Evolutionary conservation across 1,140 invertebrate genomes (phyloP).

Genomic region (Lordiphosa stackelbergi): DNA sequence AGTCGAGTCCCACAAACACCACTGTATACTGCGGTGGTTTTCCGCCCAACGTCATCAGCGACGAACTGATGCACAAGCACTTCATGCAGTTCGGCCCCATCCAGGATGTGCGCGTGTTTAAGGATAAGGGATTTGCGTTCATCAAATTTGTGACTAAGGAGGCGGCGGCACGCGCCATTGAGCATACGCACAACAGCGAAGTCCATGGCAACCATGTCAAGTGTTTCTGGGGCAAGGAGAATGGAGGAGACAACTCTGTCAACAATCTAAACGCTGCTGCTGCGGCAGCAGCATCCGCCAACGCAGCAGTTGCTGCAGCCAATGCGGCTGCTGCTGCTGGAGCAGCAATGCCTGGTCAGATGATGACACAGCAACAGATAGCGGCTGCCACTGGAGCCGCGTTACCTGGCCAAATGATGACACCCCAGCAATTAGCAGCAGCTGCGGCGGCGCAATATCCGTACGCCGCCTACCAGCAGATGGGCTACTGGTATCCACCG

Average conservation of each 20-base stretch:
- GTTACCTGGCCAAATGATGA: slow-evolving; percentile 71
- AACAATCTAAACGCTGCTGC: slow-evolving; percentile 68
- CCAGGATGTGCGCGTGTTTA: slow-evolving; percentile 98
- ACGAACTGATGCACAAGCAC: slow-evolving; percentile 97
- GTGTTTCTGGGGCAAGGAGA: slow-evolving; percentile 99
- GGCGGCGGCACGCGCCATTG: slow-evolving; percentile 97
- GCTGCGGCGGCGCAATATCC: slow-evolving; percentile 81
- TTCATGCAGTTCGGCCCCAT: slow-evolving; percentile 96
- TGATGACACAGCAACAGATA: slow-evolving; percentile 70
- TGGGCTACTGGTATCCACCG: slow-evolving; percentile 88
- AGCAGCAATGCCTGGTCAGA: slow-evolving; percentile 61
- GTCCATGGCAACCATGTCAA: slow-evolving; percentile 97
- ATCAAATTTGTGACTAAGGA: slow-evolving; percentile 99
- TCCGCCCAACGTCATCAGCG: slow-evolving; percentile 92
- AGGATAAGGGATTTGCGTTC: slow-evolving; percentile 99
- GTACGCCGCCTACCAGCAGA: slow-evolving; percentile 83
- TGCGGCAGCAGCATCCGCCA: slow-evolving; percentile 61
- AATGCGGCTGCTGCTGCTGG: slow-evolving; percentile 62
- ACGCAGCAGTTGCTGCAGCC: slow-evolving; percentile 64
- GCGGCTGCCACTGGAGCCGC: slow-evolving; percentile 68
- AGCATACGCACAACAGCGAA: slow-evolving; percentile 97
- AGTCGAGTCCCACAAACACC: slow-evolving; percentile 98
- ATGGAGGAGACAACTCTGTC: slow-evolving; percentile 72
- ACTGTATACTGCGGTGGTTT: slow-evolving; percentile 99
- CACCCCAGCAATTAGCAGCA: slow-evolving; percentile 60